Evolutionary conservation across 37 sponge, comb jelly and placozoan species (phyloP).

Genomic region (Haliclona indistincta): DNA sequence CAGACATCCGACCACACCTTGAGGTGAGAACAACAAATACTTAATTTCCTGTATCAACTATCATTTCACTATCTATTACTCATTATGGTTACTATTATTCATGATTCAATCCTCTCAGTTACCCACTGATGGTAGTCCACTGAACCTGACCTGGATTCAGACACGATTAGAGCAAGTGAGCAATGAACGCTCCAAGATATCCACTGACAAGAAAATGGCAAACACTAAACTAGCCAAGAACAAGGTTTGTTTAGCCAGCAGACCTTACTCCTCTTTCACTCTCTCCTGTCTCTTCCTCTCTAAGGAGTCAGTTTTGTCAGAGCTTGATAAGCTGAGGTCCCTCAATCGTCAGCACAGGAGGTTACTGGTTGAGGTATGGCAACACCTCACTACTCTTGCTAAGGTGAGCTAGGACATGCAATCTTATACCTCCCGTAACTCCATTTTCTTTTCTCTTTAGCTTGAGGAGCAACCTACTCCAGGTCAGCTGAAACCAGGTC

Average conservation of each 20-base stretch:
- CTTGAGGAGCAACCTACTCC: slow-evolving; percentile 68
- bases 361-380: slow-evolving; percentile 82
- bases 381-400: slow-evolving; percentile 74
- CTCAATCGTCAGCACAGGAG: slow-evolving; percentile 67
- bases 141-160: slow-evolving; percentile 74
- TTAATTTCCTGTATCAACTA: too few species aligned
- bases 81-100: too few species aligned
- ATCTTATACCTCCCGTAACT: neutral
- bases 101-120: too few species aligned
- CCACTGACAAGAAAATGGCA: slow-evolving; percentile 49
- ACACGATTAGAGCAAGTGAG: slow-evolving; percentile 46
- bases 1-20: slow-evolving; percentile 65
- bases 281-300: too few species aligned
- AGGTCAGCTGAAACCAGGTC: slow-evolving; percentile 73
- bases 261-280: too few species aligned
- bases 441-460: slow-evolving; percentile 21
- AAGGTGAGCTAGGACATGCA: slow-evolving; percentile 36
- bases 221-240: slow-evolving; percentile 3
- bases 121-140: slow-evolving; percentile 71
- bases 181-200: slow-evolving; percentile 53
- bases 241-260: neutral
- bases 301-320: slow-evolving; percentile 65
- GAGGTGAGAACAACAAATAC: too few species aligned
- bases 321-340: slow-evolving; percentile 75
- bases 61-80: too few species aligned